phyloP scores from a whole-genome alignment of 2,888 invertebrate species.

The Helleia helle region DNA sequence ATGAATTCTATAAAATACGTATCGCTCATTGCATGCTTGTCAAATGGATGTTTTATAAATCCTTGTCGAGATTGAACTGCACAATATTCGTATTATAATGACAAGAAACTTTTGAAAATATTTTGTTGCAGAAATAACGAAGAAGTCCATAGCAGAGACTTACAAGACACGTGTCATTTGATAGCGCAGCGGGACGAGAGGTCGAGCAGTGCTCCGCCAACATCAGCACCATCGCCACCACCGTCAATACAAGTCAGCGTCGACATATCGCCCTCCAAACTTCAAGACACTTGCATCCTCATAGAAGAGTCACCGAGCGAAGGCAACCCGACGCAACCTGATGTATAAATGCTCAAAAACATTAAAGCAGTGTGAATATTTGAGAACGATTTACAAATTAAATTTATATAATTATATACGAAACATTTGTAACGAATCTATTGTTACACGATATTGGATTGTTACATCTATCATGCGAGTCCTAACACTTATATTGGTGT shows the following conservation, averaged over 20 bases:
- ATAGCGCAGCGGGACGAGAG: constrained; percentile 38
- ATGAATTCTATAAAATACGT: no score
- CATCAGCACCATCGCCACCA: constrained; percentile 25
- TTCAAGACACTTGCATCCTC: constrained; percentile 40
- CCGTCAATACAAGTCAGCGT: constrained; percentile 25
- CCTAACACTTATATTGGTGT: background rate
- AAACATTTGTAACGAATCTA: constrained; percentile 16
- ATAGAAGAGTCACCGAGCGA: constrained; percentile 33
- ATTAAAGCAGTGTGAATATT: background rate
- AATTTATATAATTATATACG: constrained; percentile 5
- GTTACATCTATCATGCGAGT: background rate
- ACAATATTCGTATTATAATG: no score
- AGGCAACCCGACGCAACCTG: background rate
- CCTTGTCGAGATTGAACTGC: no score
- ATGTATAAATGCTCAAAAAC: constrained; percentile 2
- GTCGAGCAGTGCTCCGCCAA: constrained; percentile 42
- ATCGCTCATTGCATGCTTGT: no score
- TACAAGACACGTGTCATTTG: constrained; percentile 39
- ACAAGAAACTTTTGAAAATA: constrained; percentile 6
- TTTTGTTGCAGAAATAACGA: constrained; percentile 20
- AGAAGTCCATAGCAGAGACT: constrained; percentile 39
- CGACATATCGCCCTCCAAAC: constrained; percentile 22
- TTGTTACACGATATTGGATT: constrained; percentile 13
- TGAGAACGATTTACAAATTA: constrained; percentile 3
- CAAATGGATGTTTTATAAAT: no score